Base-by-base conservation (phyloP, 2,888 invertebrate genomes). In the Sphaerophoria rueppellii region DNA sequence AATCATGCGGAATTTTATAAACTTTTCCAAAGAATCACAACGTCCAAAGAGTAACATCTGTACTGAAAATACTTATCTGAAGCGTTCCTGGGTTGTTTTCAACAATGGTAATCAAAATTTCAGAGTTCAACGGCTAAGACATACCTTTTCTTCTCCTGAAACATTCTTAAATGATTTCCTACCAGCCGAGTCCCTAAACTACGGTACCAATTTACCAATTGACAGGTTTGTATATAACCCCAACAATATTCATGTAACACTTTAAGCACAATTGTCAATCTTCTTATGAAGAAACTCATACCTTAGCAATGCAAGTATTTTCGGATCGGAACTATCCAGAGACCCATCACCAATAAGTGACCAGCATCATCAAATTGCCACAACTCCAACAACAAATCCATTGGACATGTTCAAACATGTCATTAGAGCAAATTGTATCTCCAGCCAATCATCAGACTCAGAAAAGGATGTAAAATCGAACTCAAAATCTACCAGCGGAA, bases 91-190 rank as follows among this genome's bases (percentile, higher is more conserved):
- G 91, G 87, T 91, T 72, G 88, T 90, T 43, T 90, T 91, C 14
- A 90, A 90, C 65, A 90, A 89, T 72, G 89, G 89, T 46, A 81
- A 72, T 52, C 88, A 89, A 67, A 88, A 89, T 58, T 90, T 88
- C 65, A 88, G 90, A 11, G 89, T 91, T 14, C 90, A 89, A 78
- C 90, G 91, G 4, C 86, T 91, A 75, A 90, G 91, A 14, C 91
- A 91, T 50, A 91, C 91, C 0, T 91, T 89, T 80, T 91, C 91
- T 11, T 91, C 90, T 0, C 91, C 91, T 3, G 91, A 91, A 80
- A 89, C 91, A 12, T 91, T 91, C 78, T 87, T 88, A 11, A 87
- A 87, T 7, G 89, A 89, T 61, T 87, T 89, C 9, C 85, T 88
- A 14, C 87, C 88, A 67, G 88, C 88, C n/a, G 90, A 91, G 61